Evolutionary conservation across 2,797 vertebrate genomes (phyloP), one percentile per base, ranked within the genome.

Genomic region (Tarsius wallacei): DNA sequence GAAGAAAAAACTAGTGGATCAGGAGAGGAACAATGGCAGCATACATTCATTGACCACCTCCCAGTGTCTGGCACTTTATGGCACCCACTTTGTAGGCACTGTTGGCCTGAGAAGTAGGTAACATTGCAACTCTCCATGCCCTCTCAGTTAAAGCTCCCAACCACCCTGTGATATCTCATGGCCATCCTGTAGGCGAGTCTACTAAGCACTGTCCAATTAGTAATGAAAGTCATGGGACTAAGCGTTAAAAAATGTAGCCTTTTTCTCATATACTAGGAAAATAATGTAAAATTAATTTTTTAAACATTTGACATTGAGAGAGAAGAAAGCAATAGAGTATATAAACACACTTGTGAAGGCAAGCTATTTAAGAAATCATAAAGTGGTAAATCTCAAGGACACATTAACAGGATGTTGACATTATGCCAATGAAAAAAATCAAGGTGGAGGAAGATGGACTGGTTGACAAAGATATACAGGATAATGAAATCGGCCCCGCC

Each of bases 21-120:
- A n/a, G 10, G 28, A 31, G 15, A 19, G 24, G 28, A 31, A 33
- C 0, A 28, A 36, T 66, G 26, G 49, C 17, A 42, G 21, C 15
- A 2, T 5, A 0, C 0, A 36, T 7, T 49, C 64, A 26, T 0
- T 2, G 47, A 26, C 8, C 7, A 24, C 10, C 7, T 26, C 3
- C 15, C 42, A 4, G 17, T 7, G 17, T 21, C 66, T n/a, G 12
- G n/a, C 15, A 17, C 10, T 0, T 13, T 42, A 19, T 0, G 4
- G 64, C 22, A 7, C 26, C 24, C 9, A 7, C n/a, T 15, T 10
- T 10, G 26, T 1, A 36, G 31, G 31, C 0, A 1, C 31, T 0
- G 2, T 5, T 12, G 4, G 8, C 4, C 7, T 1, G 16, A 36
- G 31, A 57, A 15, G 22, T 7, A 42, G 8, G 15, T 19, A 51